Evolutionary conservation across 2,888 invertebrate genomes (phyloP), one percentile per base, ranked within the genome.

Genomic region (Cryptus viduatorius): DNA sequence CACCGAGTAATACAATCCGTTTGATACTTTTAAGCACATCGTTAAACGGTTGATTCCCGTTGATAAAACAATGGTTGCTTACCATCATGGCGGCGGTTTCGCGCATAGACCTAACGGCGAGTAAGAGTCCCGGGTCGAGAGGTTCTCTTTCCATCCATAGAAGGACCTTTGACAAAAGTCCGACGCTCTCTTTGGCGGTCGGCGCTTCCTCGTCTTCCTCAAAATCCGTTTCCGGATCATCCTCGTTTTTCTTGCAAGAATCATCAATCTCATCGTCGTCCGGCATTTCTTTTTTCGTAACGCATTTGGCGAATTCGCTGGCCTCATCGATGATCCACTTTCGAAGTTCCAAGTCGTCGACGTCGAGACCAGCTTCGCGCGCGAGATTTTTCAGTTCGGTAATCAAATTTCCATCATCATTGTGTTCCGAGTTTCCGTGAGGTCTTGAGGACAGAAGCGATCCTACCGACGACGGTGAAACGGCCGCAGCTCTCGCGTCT

Each of bases 61-160:
- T 48, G 19, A 8, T 24, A 10, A 48, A 80, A 67, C 31, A 53
- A 64, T n/a, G 61, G 48, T 75, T 56, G 90, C 92, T 90, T 93
- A 93, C 93, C 93, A 93, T 92, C 82, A 91, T 89, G 75, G 89
- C 89, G 78, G 92, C 93, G 44, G 91, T 92, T 89, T 92, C 92
- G 87, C 93, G 92, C 91, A 93, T 93, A 85, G 93, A 92, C 84
- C 93, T 92, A 86, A 92, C 90, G 64, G 92, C 90, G 67, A 93
- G 90, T 78, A 93, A 88, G 24, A 93, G 89, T 84, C 92, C 92
- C 31, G 94, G 94, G 88, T 94, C 94, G 83, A 94, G 91, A 19
- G 94, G 94, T 89, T 94, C 94, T 77, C 94, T 93, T 87, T 94
- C 94, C 94, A 94, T 94, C 94, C 94, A 94, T 12, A 91, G 88